Conservation (phyloP, 2,888 invertebrate genomes). For the Coremacera marginata region DNA sequence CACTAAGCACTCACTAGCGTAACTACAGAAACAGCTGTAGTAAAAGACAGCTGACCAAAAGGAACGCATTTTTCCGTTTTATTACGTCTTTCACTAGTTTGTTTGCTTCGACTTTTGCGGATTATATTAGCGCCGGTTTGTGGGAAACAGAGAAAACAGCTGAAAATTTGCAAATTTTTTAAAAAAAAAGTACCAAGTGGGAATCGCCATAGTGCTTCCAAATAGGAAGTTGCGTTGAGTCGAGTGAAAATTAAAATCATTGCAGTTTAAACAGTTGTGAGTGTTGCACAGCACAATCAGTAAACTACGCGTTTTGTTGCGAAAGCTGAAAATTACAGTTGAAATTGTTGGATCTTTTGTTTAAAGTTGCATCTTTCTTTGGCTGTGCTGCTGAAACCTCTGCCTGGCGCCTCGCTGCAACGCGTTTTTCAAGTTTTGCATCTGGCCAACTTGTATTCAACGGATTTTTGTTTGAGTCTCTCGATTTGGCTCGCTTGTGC, state of each 20-base stretch:
- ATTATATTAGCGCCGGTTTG: constrained; percentile 6
- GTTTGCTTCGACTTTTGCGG: constrained; percentile 13
- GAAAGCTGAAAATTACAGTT: neutral
- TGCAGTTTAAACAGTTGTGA: constrained; percentile 26
- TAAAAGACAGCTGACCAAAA: neutral
- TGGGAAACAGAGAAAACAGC: constrained; percentile 30
- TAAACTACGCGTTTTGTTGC: neutral
- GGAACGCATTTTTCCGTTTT: neutral
- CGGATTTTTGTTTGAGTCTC: neutral
- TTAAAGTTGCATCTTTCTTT: constrained; percentile 2
- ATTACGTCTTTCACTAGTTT: neutral
- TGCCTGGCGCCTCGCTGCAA: neutral
- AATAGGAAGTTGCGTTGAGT: neutral
- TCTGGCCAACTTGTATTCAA: constrained; percentile 25
- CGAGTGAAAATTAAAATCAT: neutral
- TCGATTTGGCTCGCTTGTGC: constrained; percentile 20
- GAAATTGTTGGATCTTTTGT: neutral
- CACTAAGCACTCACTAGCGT: neutral
- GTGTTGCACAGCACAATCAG: neutral
- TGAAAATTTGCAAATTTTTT: constrained; percentile 1
- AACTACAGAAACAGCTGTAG: neutral
- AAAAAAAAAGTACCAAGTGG: neutral
- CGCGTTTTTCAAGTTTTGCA: constrained; percentile 22
- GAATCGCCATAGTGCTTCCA: neutral
- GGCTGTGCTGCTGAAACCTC: neutral